Evolutionary conservation across 2,888 invertebrate species (phyloP).

Genomic region (Chrysotoxum bicinctum): DNA sequence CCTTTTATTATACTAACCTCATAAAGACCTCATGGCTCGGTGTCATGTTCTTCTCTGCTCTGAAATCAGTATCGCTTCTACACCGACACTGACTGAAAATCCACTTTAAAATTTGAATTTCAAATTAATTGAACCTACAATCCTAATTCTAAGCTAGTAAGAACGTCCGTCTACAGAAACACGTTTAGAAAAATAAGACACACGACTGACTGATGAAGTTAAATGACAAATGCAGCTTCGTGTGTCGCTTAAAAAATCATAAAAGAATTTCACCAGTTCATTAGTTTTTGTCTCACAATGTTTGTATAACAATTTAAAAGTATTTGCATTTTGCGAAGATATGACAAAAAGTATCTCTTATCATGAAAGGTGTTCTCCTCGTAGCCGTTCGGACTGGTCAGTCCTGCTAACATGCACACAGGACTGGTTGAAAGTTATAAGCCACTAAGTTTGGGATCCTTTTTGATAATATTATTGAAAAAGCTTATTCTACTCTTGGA

Average conservation of each 20-base stretch:
- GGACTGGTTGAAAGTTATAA: too few relatives aligned
- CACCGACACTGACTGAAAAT: slow-evolving; percentile 14
- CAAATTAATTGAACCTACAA: slow-evolving; percentile 44
- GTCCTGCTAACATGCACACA: too few relatives aligned
- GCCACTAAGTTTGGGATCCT: too few relatives aligned
- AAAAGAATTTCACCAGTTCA: slow-evolving; percentile 1
- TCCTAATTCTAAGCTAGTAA: slow-evolving; percentile 5
- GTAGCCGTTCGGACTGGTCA: too few relatives aligned
- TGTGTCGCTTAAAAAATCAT: neutral
- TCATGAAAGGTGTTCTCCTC: too few relatives aligned
- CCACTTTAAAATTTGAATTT: slow-evolving; percentile 51
- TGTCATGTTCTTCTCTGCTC: neutral
- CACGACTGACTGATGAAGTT: slow-evolving; percentile 31
- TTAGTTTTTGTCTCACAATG: neutral
- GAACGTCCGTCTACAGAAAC: slow-evolving; percentile 18
- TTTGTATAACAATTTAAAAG: too few relatives aligned
- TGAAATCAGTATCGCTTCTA: slow-evolving; percentile 22
- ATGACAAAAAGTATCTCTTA: too few relatives aligned
- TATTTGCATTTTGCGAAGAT: too few relatives aligned
- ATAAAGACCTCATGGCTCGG: neutral
- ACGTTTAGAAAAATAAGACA: slow-evolving; percentile 34
- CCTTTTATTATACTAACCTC: neutral
- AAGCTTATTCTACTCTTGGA: too few relatives aligned
- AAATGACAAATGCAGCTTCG: slow-evolving; percentile 49
- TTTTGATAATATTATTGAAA: too few relatives aligned